Conservation (phyloP, 2,797 vertebrate species). For the Nannoperca obscura region DNA sequence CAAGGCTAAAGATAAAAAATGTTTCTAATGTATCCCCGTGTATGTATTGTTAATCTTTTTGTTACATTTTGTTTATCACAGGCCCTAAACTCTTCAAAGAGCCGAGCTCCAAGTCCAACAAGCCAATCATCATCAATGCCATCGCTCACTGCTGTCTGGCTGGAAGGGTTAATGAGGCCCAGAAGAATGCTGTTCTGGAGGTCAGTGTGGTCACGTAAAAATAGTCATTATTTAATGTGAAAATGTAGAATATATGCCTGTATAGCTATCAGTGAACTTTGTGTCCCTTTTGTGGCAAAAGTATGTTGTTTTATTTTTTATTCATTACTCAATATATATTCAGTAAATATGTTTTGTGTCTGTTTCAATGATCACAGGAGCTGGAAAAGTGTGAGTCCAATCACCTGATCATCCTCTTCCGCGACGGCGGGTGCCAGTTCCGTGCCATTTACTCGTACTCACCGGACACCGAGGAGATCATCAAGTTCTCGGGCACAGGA, state of each 20-base stretch:
- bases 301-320: not conserved
- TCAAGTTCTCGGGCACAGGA: conserved; percentile 94
- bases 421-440: conserved; percentile 96
- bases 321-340: not conserved
- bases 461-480: conserved; percentile 94
- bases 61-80: conserved; percentile 57
- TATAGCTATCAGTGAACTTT: not conserved
- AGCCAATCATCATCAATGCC: conserved; percentile 96
- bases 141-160: conserved; percentile 97
- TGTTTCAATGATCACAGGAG: conserved; percentile 83
- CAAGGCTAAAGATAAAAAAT: not conserved
- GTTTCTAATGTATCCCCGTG: not conserved
- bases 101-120: conserved; percentile 98
- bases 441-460: conserved; percentile 94
- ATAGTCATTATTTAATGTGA: not conserved
- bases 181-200: conserved; percentile 95
- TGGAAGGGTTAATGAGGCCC: conserved; percentile 95
- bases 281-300: not conserved
- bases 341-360: not conserved
- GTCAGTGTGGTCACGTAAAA: conserved; percentile 74
- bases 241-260: not conserved
- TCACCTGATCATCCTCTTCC: conserved; percentile 98
- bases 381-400: conserved; percentile 98
- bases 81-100: conserved; percentile 99
- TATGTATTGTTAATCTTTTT: not conserved